Evolutionary conservation across 2,113 vertebrate genomes (phyloP), one percentile per base, ranked within the genome.

Genomic region (Ailurus styani): DNA sequence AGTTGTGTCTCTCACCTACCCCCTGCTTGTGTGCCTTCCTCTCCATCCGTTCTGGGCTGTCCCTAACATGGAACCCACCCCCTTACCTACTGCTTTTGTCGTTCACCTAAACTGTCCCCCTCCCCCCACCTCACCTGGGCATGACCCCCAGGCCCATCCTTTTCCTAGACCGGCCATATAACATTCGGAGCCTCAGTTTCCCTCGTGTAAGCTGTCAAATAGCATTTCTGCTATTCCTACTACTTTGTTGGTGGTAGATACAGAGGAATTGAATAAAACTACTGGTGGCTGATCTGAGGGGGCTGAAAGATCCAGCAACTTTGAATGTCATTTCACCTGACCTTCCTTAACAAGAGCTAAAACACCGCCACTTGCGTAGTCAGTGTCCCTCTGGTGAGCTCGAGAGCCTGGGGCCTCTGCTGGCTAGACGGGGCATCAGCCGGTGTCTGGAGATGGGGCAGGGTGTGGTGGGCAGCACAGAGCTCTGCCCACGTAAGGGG

Each of bases 351-450:
- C 57, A 73, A 78, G 21, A 17, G 8, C 37, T 89, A 60, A 7
- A 64, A 60, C 42, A 1, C 1, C 25, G 3, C 5, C 68, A 17
- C 5, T 1, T n/a, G 9, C 5, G 1, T 0, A 20, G 12, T 60
- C 12, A 62, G 11, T 70, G 23, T 78, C 70, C 83, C 21, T 55
- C 11, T 18, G 42, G 25, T 40, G 57, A 90, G 13, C 14, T 60
- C 17, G 29, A 20, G 47, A 77, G 11, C 8, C 54, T 25, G 20
- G 20, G 6, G 2, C 10, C 13, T 83, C 20, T 83, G 29, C 57
- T 45, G 89, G 68, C 68, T 84, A 64, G 62, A 54, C 7, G 5
- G 29, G 11, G 6, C 52, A 10, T 3, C 14, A n/a, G 23, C 20
- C 13, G 11, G 21, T 15, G 40, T 21, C n/a, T n/a, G n/a, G 52